Evolutionary conservation across 1,140 invertebrate genomes (phyloP), one percentile per base, ranked within the genome.

Genomic region (Melanaphis sacchari): DNA sequence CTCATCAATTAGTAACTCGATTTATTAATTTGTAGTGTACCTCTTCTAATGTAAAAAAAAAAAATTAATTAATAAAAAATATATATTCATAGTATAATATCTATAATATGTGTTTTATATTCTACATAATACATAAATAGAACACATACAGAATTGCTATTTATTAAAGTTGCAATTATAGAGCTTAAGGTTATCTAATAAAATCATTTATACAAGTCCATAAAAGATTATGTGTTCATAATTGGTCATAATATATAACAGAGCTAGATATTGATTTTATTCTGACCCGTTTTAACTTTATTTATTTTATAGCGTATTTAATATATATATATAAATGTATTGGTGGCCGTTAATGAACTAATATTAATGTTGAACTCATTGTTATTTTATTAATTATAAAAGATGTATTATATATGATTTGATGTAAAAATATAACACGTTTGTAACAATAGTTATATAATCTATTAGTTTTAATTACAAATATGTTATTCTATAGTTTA

Each of bases 121-220:
- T 66, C 18, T 7, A 54, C 26, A n/a, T 11, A n/a, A 66, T 76
- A n/a, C 36, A 59, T 59, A 36, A 38, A 38, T 89, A 52, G 8
- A 9, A 88, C 43, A 49, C 6, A 31, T 36, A 52, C 24, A 52
- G 7, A 15, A 52, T 49, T 89, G 15, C 31, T 76, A 9, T 38
- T 89, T 24, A n/a, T 36, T 38, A 24, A 89, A 89, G 36, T n/a
- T 36, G 43, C 46, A 52, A 52, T 89, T 52, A 89, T 89, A 52
- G 46, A 89, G 46, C 22, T 89, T 89, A 52, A 87, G 87, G 87
- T 52, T 88, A 52, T 89, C 21, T 52, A 89, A 89, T 89, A 36
- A 52, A 89, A 89, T 89, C 46, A 52, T 89, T 18, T n/a, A 24
- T 2, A 52, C 87, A 38, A 49, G 43, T 43, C 2, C 36, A 52